A percentile compares a stretch with the other conserved stretches of the same genome.
Conservation (phyloP, 2,797 vertebrate species). For the Nannoperca australis region DNA sequence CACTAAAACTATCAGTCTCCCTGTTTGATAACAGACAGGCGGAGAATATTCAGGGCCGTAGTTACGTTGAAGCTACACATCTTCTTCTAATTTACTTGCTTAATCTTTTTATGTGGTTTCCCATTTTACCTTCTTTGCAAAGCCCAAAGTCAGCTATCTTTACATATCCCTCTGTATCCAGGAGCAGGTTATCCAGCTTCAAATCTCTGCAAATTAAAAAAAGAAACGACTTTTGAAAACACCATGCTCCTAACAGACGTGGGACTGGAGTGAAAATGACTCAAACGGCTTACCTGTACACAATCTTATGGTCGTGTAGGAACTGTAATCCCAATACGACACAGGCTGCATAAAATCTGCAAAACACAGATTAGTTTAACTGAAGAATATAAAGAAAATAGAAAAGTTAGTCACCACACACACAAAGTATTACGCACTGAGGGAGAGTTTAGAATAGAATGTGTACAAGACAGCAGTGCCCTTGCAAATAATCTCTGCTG, state of each 20-base stretch:
- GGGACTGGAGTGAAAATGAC: not conserved
- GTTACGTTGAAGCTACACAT: not conserved
- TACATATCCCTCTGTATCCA: constrained; percentile 98
- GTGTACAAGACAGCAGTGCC: not conserved
- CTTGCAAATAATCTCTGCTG: not conserved
- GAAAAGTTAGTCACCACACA: not conserved
- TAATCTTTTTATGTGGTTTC: not conserved
- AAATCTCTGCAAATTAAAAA: constrained; percentile 83
- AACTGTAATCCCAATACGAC: constrained; percentile 98
- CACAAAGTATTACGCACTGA: not conserved
- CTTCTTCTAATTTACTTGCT: no score
- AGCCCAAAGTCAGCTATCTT: constrained; percentile 99
- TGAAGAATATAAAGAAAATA: not conserved
- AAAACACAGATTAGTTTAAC: not conserved
- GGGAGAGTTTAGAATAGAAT: not conserved
- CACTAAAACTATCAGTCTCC: no score
- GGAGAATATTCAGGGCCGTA: not conserved
- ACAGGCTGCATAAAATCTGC: constrained; percentile 97
- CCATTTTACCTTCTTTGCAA: constrained; percentile 95
- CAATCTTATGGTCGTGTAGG: constrained; percentile 98
- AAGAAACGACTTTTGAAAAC: not conserved
- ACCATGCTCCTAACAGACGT: not conserved
- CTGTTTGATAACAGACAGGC: no score
- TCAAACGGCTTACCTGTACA: constrained; percentile 91
- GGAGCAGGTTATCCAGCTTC: constrained; percentile 96